Evolutionary conservation across 1,140 invertebrate species (phyloP), one percentile per base, ranked within the genome.

Genomic region (Pentalonia nigronervosa): DNA sequence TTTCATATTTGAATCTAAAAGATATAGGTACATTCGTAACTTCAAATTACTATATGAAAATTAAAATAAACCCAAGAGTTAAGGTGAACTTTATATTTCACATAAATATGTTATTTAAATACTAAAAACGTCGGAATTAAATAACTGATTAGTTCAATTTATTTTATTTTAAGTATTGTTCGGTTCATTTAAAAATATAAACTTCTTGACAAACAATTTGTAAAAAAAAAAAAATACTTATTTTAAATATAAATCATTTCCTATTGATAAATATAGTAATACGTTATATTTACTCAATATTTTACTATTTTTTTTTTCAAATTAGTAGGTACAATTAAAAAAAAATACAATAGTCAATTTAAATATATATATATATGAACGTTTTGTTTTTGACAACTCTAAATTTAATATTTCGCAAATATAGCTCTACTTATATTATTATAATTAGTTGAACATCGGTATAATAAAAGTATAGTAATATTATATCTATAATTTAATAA

Each of bases 101-200:
- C 60, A 76, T 76, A n/a, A 76, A 76, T 76, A n/a, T 76, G n/a
- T 76, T 76, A 76, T 76, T 76, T 67, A 30, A 30, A 76, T 76
- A 67, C 11, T 3, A 76, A 67, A 67, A 30, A n/a, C 17, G 30
- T 20, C 30, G 4, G 30, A 23, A 76, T n/a, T n/a, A 14, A n/a
- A 76, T 76, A 76, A 76, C 60, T 76, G 4, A 76, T n/a, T n/a
- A 76, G 30, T 30, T 20, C 30, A n/a, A n/a, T 76, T 76, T n/a
- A n/a, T n/a, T 17, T 76, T 76, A 76, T n/a, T 76, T 76, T n/a
- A n/a, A n/a, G 30, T n/a, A 76, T 67, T n/a, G 60, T n/a, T 67
- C 11, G 30, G 11, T 67, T 67, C 30, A 14, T 30, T 67, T 67
- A 67, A 14, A 67, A n/a, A 67, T 14, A 67, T 67, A 67, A n/a